These are phyloP conservation scores for Agelas oroides DNA, from an alignment of 37 sponge, comb jelly and placozoan species.

Conservation along the genomic window DNA sequence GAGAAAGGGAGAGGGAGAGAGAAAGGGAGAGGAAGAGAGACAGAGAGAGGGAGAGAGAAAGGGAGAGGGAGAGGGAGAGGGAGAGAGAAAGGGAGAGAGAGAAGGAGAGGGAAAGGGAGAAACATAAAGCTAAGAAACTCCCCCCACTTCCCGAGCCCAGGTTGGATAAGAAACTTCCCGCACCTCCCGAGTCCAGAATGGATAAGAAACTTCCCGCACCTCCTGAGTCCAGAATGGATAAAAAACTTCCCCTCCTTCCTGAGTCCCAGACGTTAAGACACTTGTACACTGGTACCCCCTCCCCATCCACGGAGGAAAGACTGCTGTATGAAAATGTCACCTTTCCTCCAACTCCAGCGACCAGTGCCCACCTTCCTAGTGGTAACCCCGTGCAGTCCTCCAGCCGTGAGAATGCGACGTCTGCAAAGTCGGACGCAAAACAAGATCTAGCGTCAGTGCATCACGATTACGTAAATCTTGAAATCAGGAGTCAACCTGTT, in stretches of 20 bases:
- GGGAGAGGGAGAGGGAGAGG: slow-evolving; percentile 3
- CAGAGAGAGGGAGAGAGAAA: not conserved
- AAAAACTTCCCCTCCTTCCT: not conserved
- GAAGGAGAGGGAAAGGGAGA: not conserved
- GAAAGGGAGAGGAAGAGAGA: not conserved
- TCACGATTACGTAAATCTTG: not conserved
- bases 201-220: not conserved
- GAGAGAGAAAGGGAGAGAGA: not conserved
- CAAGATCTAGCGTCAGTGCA: not conserved
- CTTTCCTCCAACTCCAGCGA: no score
- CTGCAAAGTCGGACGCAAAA: not conserved
- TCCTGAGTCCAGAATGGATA: not conserved
- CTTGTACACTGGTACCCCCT: no score
- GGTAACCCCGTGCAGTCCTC: no score
- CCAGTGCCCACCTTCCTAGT: no score
- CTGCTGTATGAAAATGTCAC: no score
- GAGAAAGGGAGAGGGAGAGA: no score
- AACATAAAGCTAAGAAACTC: not conserved
- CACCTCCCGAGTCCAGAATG: no score
- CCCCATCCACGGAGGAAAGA: no score
- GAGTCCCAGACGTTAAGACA: no score
- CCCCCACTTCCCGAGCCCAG: no score
- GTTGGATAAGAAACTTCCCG: no score
- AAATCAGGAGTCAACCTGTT: not conserved
- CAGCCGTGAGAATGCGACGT: no score